phyloP scores from a whole-genome alignment of 2,797 vertebrate species.

The Toxotes lorentzi region DNA sequence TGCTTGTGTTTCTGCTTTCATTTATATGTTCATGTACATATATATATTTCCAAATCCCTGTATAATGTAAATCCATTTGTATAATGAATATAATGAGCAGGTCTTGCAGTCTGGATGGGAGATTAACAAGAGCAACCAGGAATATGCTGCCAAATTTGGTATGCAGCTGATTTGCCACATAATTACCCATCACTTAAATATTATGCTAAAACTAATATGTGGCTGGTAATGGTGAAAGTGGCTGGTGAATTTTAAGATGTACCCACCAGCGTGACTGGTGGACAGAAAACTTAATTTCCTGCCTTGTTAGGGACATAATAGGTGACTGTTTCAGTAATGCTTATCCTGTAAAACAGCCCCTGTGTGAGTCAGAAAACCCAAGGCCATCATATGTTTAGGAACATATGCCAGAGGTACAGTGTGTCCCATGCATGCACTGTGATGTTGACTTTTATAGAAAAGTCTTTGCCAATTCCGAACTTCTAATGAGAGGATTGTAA shows the following conservation, averaged over 20 bases:
- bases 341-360: conserved; percentile 48
- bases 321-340: conserved; percentile 52
- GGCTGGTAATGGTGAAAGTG: neutral
- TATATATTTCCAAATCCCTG: conserved; percentile 13
- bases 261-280: conserved; percentile 25
- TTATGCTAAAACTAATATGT: conserved; percentile 14
- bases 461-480: conserved; percentile 44
- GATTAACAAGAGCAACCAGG: conserved; percentile 34
- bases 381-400: conserved; percentile 28
- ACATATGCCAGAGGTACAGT: conserved; percentile 33
- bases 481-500: conserved; percentile 37
- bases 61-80: conserved; percentile 1
- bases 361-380: conserved; percentile 42
- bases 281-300: conserved; percentile 66
- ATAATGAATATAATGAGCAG: conserved; percentile 37
- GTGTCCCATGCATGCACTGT: neutral
- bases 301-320: conserved; percentile 49
- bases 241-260: conserved; percentile 25
- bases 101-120: conserved; percentile 18
- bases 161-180: conserved; percentile 12
- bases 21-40: conserved; percentile 37
- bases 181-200: conserved; percentile 29
- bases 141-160: conserved; percentile 10
- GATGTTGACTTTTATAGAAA: conserved; percentile 60
- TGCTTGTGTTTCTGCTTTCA: conserved; percentile 40